Conservation (phyloP, 2,797 vertebrate genomes). For the Apogon talboti region DNA sequence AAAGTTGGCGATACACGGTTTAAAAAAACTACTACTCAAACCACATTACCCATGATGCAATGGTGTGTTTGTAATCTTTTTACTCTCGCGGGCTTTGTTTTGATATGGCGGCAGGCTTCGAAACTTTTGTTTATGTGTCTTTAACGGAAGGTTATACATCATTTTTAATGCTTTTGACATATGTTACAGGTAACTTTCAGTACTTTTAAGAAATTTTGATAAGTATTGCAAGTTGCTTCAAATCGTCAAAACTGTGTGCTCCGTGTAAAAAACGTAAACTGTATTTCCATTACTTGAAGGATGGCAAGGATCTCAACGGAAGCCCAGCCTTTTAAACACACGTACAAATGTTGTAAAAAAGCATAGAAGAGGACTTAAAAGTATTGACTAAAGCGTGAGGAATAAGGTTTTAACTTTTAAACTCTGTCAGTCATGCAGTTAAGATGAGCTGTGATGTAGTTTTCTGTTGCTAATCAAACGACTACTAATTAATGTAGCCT, state of each 20-base stretch:
- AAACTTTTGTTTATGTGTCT: conserved; percentile 52
- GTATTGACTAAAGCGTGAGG: neutral
- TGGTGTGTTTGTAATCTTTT: fast-evolving
- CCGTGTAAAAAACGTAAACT: neutral
- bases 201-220: neutral
- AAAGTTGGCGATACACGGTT: neutral
- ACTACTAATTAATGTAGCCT: neutral
- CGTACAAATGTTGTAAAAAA: neutral
- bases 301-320: neutral
- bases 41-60: conserved; percentile 70
- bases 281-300: neutral
- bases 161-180: neutral
- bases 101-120: conserved; percentile 84
- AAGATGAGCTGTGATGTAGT: neutral
- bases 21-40: neutral
- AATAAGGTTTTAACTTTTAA: neutral
- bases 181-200: conserved; percentile 46
- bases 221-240: neutral
- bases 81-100: conserved; percentile 84
- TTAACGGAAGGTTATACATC: neutral
- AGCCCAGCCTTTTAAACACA: conserved; percentile 41
- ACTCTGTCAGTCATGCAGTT: neutral
- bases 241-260: neutral
- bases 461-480: conserved; percentile 29
- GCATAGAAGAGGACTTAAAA: fast-evolving